phyloP scores from a whole-genome alignment of 2,888 invertebrate species.

The Eupithecia dodoneata region DNA sequence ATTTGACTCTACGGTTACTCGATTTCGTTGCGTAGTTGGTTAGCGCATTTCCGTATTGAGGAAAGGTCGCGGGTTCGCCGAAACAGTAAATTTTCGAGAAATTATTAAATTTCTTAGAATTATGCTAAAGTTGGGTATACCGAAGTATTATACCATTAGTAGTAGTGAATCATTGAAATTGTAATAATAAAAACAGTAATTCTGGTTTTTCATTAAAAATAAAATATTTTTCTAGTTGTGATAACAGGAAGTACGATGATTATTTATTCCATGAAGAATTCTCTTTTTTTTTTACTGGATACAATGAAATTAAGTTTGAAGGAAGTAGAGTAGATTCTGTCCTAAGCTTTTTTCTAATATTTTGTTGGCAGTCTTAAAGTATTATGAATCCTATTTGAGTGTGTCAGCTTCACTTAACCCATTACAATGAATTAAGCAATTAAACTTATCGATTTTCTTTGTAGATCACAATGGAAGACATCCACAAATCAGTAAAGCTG shows the following conservation, averaged over 20 bases:
- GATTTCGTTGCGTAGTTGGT: too few species aligned
- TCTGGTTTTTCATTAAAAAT: not conserved
- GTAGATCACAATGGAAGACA: conserved; percentile 93
- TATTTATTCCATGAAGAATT: not conserved
- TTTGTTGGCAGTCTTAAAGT: not conserved
- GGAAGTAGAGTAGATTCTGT: not conserved
- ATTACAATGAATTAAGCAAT: not conserved
- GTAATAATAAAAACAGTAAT: not conserved
- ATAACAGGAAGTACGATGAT: not conserved
- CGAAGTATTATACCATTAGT: not conserved
- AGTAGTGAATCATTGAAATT: not conserved
- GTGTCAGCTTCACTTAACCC: not conserved
- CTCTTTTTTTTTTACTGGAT: not conserved
- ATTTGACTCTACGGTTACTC: too few species aligned
- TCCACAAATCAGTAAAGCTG: conserved; percentile 79
- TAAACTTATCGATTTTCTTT: conserved; percentile 27
- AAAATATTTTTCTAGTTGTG: not conserved
- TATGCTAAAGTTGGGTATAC: not conserved
- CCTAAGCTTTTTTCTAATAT: not conserved
- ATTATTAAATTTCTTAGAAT: too few species aligned
- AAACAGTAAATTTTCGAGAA: too few species aligned
- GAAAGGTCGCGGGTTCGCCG: too few species aligned
- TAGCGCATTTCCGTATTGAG: too few species aligned
- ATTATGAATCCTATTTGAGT: not conserved
- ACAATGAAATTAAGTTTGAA: not conserved